Base-by-base conservation (phyloP, 2,113 vertebrate species). In the Phalacrocorax aristotelis region DNA sequence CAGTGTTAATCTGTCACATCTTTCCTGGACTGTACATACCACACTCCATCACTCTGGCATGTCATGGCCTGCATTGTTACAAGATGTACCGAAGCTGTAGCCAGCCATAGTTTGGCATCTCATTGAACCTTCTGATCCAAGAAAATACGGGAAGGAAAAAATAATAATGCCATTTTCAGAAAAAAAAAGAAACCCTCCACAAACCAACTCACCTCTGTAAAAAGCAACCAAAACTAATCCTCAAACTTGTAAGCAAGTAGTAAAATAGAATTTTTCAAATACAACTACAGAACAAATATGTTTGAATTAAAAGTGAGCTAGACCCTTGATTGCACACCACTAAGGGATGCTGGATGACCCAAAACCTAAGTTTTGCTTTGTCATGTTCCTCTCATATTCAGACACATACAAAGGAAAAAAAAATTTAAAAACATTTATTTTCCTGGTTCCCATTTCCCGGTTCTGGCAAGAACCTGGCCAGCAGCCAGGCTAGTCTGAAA, bases 31-130 rank as follows among this genome's bases (percentile, higher is more conserved):
- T 92, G 72, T 88, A 58, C 90, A 87, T 57, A 75, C 80, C 83
- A 86, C 8, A n/a, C 91, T 97, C 93, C 93, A 91, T 95, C 87
- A 88, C 89, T 69, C 76, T 83, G 93, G 93, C 97, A 83, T 97
- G 97, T 94, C 77, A 51, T 23, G 69, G 94, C 97, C 90, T 97
- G 97, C 70, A 66, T 64, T 87, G 95, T 95, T 96, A 96, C 94
- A 89, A 96, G 93, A 92, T 90, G 94, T 97, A 75, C 96, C 32
- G 74, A 74, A 94, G 72, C n/a, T 84, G 91, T 60, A 95, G 90
- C 92, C 96, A 96, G 91, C 69, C 92, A 84, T 9, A 64, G 66
- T 84, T 91, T 97, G 97, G 96, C 95, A 95, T 64, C 82, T 79
- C 93, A 64, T 36, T 95, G 93, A 97, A 93, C 89, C 74, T 82